A percentile compares a stretch with the other conserved stretches of the same genome.
phyloP scores from a whole-genome alignment of 2,113 vertebrate species.

The Hyla sarda region DNA sequence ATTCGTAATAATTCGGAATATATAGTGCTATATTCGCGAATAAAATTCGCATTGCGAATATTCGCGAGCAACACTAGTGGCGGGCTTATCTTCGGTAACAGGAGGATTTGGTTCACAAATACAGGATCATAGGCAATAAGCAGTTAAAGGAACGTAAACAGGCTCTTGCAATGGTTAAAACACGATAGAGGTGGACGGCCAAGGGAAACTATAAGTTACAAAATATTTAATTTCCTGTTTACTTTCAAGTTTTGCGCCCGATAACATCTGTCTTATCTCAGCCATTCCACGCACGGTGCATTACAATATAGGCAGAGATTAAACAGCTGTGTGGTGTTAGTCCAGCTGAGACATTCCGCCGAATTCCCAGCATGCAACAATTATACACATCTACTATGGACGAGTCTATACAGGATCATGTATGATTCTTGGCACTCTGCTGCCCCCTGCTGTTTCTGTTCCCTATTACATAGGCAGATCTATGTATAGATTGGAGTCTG shows the following conservation, averaged over 20 bases:
- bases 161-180: background rate
- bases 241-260: slow-evolving; percentile 16
- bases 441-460: slow-evolving; percentile 32
- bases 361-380: background rate
- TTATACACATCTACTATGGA: background rate
- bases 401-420: background rate
- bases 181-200: background rate
- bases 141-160: background rate
- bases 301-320: slow-evolving; percentile 8
- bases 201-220: background rate
- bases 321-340: slow-evolving; percentile 17
- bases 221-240: slow-evolving; percentile 31
- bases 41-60: no score
- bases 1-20: no score
- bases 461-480: background rate
- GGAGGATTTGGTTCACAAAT: background rate
- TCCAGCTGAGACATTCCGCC: background rate
- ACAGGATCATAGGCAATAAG: background rate
- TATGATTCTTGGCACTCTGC: slow-evolving; percentile 22
- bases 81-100: background rate
- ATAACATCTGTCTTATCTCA: slow-evolving; percentile 19
- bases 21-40: no score
- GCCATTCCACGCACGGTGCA: background rate
- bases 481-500: background rate
- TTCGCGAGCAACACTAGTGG: background rate